A percentile compares a stretch with the other conserved stretches of the same genome.
phyloP scores from a whole-genome alignment of 2,113 vertebrate species.

The Leptodactylus fuscus region DNA sequence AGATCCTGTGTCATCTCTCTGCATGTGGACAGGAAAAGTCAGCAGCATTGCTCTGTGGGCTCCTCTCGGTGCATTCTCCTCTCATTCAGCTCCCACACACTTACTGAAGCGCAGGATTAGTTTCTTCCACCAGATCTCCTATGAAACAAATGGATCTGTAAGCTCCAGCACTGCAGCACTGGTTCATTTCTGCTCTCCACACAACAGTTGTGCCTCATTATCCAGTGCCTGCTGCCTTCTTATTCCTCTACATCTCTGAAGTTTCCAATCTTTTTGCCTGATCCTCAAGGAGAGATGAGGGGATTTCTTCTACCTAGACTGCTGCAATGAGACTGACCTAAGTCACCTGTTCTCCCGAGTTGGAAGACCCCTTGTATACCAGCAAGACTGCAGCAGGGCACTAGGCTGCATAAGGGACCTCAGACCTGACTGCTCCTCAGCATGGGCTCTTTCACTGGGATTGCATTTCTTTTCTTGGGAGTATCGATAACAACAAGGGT shows the following conservation, averaged over 20 bases:
- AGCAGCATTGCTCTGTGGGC: conserved; percentile 60
- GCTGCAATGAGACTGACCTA: conserved; percentile 77
- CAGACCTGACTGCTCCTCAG: conserved; percentile 65
- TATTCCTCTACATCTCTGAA: conserved; percentile 65
- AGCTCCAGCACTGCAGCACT: conserved; percentile 65
- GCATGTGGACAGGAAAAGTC: conserved; percentile 70
- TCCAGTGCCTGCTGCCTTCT: conserved; percentile 63
- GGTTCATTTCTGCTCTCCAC: conserved; percentile 61
- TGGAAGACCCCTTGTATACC: conserved; percentile 76
- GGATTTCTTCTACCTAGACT: conserved; percentile 65
- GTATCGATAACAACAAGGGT: conserved; percentile 77
- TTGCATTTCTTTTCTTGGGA: conserved; percentile 83
- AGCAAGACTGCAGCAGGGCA: conserved; percentile 67
- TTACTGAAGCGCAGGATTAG: conserved; percentile 69
- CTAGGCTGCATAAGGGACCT: conserved; percentile 52
- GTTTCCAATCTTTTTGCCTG: conserved; percentile 65
- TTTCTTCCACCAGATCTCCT: conserved; percentile 62
- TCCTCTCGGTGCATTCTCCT: conserved; percentile 66
- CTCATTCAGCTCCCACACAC: conserved; percentile 68
- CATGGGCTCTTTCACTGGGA: conserved; percentile 88
- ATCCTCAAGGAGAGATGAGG: conserved; percentile 64
- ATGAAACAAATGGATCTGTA: conserved; percentile 68
- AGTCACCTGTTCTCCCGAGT: conserved; percentile 81
- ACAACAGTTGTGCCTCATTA: conserved; percentile 73
- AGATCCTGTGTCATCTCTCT: conserved; percentile 72